These are phyloP conservation scores for Cyclophora albipunctata DNA, from an alignment of 2,888 invertebrate genomes.

Conservation along the genomic window DNA sequence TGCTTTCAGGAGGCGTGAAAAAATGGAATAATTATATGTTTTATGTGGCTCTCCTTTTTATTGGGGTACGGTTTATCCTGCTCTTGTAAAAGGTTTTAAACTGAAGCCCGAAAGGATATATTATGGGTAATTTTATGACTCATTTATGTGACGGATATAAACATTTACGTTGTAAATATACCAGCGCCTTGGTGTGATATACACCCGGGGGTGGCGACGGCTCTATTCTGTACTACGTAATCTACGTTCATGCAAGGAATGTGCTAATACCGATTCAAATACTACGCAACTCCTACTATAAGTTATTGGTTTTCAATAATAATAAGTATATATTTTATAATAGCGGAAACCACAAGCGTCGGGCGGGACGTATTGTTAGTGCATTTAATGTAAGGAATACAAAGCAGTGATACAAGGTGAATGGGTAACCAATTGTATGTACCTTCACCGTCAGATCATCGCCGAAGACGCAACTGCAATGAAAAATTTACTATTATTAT, in stretches of 20 bases:
- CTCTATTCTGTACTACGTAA: neutral
- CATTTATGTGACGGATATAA: slow-evolving; percentile 13
- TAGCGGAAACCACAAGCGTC: neutral
- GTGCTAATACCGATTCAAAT: neutral
- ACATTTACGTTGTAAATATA: slow-evolving; percentile 7
- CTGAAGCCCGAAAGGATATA: slow-evolving; percentile 25
- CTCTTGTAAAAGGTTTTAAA: slow-evolving; percentile 27
- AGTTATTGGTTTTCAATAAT: neutral
- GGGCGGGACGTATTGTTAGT: neutral
- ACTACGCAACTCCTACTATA: too few species aligned
- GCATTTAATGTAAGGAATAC: slow-evolving; percentile 3
- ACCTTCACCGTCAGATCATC: slow-evolving; percentile 66
- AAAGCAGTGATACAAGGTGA: slow-evolving; percentile 29
- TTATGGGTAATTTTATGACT: slow-evolving; percentile 23
- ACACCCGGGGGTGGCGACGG: too few species aligned
- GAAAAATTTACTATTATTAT: slow-evolving; percentile 27
- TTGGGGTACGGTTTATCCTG: slow-evolving; percentile 32
- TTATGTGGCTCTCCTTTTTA: slow-evolving; percentile 40
- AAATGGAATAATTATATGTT: slow-evolving; percentile 52
- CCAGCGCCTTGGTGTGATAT: neutral
- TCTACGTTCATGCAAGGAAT: slow-evolving; percentile 5
- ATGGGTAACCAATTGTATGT: slow-evolving; percentile 20
- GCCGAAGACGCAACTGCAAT: slow-evolving; percentile 51
- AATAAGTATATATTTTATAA: neutral
- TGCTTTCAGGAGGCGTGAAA: slow-evolving; percentile 46